phyloP scores from a whole-genome alignment of 2,113 vertebrate genomes.

The Thomomys bottae region DNA sequence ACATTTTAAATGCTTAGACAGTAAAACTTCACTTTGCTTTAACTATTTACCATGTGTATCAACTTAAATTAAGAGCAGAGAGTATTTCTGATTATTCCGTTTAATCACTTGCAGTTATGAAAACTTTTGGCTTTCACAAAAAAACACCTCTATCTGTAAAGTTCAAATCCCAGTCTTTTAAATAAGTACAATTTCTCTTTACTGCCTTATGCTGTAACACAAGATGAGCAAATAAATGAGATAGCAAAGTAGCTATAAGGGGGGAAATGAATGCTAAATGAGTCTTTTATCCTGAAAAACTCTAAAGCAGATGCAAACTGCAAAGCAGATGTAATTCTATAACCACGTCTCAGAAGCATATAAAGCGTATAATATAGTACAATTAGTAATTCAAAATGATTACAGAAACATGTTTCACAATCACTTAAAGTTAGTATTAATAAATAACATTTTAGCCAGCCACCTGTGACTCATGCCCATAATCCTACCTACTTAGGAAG shows the following conservation, averaged over 20 bases:
- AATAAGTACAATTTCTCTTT: background rate
- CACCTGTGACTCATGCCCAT: too few species aligned
- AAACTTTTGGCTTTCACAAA: background rate
- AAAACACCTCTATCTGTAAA: conserved; percentile 9
- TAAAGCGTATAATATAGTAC: background rate
- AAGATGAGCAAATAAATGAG: conserved; percentile 29
- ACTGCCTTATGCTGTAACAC: background rate
- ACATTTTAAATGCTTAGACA: conserved; percentile 22
- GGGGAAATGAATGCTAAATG: conserved; percentile 37
- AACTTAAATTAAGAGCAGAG: background rate
- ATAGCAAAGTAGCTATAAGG: background rate
- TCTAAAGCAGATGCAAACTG: conserved; percentile 20
- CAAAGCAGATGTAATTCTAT: background rate
- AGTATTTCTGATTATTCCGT: background rate
- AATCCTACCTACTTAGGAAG: too few species aligned
- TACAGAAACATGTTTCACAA: conserved; percentile 12
- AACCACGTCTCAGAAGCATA: conserved; percentile 6
- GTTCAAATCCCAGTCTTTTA: background rate
- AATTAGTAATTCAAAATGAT: conserved; percentile 39
- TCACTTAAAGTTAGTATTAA: background rate
- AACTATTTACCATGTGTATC: background rate
- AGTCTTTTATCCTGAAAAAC: conserved; percentile 28
- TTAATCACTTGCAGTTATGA: conserved; percentile 26
- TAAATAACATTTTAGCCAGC: background rate
- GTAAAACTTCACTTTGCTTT: conserved; percentile 38